Base-by-base conservation (phyloP, 2,888 invertebrate genomes). In the Drosophila phalerata region DNA sequence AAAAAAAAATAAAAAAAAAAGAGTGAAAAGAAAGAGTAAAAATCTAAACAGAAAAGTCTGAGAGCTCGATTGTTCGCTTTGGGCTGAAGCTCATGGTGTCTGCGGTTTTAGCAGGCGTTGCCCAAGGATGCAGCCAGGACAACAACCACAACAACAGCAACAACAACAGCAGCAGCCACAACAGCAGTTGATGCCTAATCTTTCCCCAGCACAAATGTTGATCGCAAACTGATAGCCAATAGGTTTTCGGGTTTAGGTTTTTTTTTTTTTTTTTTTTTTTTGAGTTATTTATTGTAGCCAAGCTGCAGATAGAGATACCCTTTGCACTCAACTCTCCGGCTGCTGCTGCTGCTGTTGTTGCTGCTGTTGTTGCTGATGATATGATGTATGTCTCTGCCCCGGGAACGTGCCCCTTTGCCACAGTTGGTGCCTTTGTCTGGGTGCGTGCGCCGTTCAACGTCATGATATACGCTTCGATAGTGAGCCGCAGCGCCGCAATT, bases 381-480 rank as follows among this genome's bases (percentile, higher is more conserved):
- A 71, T 76, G 77, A 80, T 71, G 81, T 80, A 80, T 77, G 73
- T 69, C 57, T 60, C 22, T 48, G 56, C 45, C 25, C 38, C 34
- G 34, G 61, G 55, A 19, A 37, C 61, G 32, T 42, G 43, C 51
- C 30, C 30, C 40, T 49, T 19, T 19, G 45, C 38, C 32, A 15
- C 43, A 34, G 32, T 38, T 28, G 10, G 43, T 25, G 43, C 11
- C 37, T 37, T 17, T 47, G 32, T 38, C 61, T 74, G 79, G 75
- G 82, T 82, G 81, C 69, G 62, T 43, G 43, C 43, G 43, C 57
- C 61, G 77, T 71, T 64, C 55, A 64, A 47, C 73, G 84, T 85
- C 85, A 85, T 85, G 84, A 84, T 84, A 88, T 85, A 86, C 61
- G 51, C 78, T 47, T 40, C 70, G 84, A 83, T 86, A 88, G 75